These are phyloP conservation scores for Enteromius paludinosus DNA, from an alignment of 2,797 vertebrate species.

Conservation along the genomic window DNA sequence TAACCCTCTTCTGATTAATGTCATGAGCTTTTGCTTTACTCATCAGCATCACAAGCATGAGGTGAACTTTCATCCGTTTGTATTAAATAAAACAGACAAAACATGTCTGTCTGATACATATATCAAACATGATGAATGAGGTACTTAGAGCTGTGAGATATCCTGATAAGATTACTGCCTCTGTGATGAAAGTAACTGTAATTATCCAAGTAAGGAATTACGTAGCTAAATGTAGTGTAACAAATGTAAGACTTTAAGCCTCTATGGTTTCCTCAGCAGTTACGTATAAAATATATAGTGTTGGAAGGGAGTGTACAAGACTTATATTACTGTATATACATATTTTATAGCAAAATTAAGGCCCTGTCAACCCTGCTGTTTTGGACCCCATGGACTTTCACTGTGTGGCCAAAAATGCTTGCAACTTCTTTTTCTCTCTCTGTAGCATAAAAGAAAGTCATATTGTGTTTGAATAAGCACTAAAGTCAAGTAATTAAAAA, in stretches of 20 bases:
- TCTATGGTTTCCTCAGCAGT: neutral
- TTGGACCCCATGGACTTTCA: neutral
- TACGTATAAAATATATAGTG: neutral
- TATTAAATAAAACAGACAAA: conserved; percentile 5
- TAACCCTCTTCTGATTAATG: conserved; percentile 10
- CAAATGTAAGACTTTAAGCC: neutral
- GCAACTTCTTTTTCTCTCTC: neutral
- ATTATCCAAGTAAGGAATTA: neutral
- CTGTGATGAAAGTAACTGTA: neutral
- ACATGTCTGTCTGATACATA: neutral
- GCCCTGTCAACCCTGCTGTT: neutral
- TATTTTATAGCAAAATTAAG: neutral
- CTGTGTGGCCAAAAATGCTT: neutral
- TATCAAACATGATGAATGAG: conserved; percentile 3
- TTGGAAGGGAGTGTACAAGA: neutral
- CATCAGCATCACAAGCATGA: neutral
- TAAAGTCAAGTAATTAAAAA: neutral
- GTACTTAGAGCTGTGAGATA: neutral
- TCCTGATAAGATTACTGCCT: neutral
- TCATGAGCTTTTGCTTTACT: conserved; percentile 16
- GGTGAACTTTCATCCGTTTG: conserved; percentile 1
- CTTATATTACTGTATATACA: neutral
- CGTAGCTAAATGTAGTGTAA: neutral
- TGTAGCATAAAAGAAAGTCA: neutral
- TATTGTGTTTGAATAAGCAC: neutral